Percentiles rank a stretch among this genome's conserved stretches.
phyloP scores from a whole-genome alignment of 2,888 invertebrate genomes.

The Euplagia quadripunctaria region DNA sequence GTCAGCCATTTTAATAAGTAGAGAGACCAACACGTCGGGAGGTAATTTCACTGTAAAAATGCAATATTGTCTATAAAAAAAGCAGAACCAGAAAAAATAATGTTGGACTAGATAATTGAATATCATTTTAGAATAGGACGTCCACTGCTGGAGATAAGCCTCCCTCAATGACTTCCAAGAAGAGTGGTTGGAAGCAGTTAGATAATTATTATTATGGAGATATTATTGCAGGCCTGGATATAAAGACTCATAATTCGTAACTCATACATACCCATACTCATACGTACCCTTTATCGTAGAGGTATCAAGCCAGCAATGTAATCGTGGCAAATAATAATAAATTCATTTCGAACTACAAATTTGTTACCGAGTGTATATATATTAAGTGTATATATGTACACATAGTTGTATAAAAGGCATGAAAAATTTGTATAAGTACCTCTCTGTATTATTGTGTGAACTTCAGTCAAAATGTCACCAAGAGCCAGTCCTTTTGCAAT shows the following conservation, averaged over 20 bases:
- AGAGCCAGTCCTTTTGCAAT: constrained; percentile 96
- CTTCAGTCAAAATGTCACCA: constrained; percentile 96
- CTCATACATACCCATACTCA: no score
- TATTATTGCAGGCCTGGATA: no score
- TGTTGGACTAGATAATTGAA: background rate
- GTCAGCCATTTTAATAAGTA: constrained; percentile 95
- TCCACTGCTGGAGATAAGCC: no score
- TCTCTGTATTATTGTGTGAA: constrained; percentile 95
- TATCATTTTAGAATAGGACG: background rate
- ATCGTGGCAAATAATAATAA: background rate
- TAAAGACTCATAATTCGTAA: no score
- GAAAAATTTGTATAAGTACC: constrained; percentile 80
- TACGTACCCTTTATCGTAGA: background rate
- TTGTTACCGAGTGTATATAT: no score
- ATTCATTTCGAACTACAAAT: background rate
- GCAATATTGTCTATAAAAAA: background rate
- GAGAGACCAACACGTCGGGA: constrained; percentile 90
- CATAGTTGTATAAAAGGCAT: background rate
- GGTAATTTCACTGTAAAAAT: constrained; percentile 93
- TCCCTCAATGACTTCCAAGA: no score
- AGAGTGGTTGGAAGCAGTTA: no score
- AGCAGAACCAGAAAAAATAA: background rate
- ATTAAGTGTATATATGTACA: no score
- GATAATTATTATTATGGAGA: no score
- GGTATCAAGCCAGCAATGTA: background rate